phyloP scores from a whole-genome alignment of 2,113 vertebrate species.

The Pavo muticus region DNA sequence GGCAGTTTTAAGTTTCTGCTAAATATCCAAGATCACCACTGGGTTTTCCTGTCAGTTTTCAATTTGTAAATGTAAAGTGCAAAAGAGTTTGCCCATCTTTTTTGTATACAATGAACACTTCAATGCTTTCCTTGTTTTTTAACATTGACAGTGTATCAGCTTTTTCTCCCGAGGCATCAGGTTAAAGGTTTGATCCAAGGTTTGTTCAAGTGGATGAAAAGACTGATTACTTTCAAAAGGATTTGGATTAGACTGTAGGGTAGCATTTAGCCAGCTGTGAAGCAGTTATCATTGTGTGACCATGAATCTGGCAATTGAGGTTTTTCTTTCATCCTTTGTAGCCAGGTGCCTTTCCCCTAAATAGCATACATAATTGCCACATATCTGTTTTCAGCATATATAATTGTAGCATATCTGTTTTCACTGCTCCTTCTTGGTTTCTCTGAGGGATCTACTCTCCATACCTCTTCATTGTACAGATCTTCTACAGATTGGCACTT shows the following conservation, averaged over 20 bases:
- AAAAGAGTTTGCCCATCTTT: neutral
- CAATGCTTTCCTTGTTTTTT: neutral
- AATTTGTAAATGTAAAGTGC: conserved; percentile 24
- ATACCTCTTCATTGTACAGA: too few species aligned
- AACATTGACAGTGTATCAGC: neutral
- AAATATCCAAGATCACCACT: neutral
- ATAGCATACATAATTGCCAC: neutral
- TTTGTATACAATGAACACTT: neutral
- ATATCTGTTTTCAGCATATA: neutral
- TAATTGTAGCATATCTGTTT: neutral
- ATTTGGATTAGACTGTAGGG: neutral
- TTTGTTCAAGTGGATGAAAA: neutral
- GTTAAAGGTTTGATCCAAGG: neutral
- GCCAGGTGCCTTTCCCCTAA: neutral
- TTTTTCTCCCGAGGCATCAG: neutral
- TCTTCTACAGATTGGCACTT: neutral
- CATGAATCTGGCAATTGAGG: neutral
- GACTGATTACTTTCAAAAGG: neutral
- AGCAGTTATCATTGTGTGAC: neutral
- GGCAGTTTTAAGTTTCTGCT: neutral
- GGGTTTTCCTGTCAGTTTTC: neutral
- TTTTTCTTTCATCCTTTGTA: neutral
- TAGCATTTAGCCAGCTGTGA: neutral
- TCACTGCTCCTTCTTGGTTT: neutral
- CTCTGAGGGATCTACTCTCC: neutral